A percentile compares a stretch with the other conserved stretches of the same genome.
Conservation (phyloP, 2,797 vertebrate species). For the Gallinago solitaria region DNA sequence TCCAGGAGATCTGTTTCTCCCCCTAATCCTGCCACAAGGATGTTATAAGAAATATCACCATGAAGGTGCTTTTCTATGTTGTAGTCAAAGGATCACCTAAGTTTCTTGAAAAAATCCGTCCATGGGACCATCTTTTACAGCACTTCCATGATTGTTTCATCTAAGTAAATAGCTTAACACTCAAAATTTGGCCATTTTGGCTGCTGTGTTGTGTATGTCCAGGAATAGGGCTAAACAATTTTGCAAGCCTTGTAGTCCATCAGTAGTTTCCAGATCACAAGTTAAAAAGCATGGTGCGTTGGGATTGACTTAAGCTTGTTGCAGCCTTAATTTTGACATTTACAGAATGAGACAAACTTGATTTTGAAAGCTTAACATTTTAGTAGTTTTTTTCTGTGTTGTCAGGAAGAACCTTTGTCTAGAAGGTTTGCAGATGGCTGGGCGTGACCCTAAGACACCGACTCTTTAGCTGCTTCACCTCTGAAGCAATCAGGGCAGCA, state of each 20-base stretch:
- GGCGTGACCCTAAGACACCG: background rate
- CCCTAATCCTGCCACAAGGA: background rate
- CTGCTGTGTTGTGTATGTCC: background rate
- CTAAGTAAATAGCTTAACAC: background rate
- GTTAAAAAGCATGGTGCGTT: background rate
- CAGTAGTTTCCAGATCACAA: background rate
- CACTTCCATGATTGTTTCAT: background rate
- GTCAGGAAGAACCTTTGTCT: background rate
- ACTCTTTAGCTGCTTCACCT: background rate
- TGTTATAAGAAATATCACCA: background rate
- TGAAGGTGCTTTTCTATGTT: background rate
- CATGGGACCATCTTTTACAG: background rate
- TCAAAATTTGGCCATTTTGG: background rate
- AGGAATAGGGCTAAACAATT: background rate
- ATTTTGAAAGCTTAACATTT: background rate
- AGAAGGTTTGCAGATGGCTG: background rate
- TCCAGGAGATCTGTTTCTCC: slow-evolving; percentile 10
- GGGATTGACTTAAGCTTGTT: background rate
- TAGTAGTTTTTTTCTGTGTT: background rate
- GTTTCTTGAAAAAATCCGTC: background rate
- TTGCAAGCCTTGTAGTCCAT: background rate
- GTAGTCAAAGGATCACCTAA: background rate
- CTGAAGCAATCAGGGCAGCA: background rate
- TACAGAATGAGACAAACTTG: background rate
- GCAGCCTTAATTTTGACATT: background rate